Evolutionary conservation across 2,797 vertebrate genomes (phyloP).

Genomic region (Characodon lateralis): DNA sequence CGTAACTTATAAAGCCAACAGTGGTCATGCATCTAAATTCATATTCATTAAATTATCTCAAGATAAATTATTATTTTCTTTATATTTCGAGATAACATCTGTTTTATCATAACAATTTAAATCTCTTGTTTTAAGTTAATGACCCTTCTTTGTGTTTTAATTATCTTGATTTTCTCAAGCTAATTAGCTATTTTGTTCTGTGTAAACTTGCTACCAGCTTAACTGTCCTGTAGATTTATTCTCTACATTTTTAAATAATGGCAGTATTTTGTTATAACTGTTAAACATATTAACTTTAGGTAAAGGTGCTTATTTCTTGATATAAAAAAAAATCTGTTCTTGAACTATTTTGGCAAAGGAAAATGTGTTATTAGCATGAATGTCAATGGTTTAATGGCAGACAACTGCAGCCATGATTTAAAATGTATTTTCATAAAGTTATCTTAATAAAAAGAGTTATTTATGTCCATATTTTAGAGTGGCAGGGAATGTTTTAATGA

Average conservation of each 20-base stretch:
- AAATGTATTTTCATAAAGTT: not conserved
- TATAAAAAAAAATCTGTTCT: no score
- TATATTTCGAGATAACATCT: not conserved
- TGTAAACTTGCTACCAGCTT: not conserved
- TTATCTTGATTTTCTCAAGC: not conserved
- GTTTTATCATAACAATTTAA: no score
- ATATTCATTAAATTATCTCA: not conserved
- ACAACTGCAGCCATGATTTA: not conserved
- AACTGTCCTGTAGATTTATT: not conserved
- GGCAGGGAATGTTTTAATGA: not conserved
- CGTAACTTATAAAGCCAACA: no score
- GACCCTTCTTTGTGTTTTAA: no score
- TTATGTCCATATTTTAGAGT: not conserved
- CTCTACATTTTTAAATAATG: no score
- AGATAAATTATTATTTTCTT: not conserved
- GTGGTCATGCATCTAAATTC: not conserved
- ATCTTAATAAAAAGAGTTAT: not conserved
- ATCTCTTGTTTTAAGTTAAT: no score
- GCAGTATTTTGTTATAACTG: no score
- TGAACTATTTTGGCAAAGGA: no score
- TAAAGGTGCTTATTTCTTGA: no score
- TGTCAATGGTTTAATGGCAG: not conserved
- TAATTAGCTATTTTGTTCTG: not conserved
- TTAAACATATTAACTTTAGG: no score
- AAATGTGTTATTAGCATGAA: no score